A percentile compares a stretch with the other conserved stretches of the same genome.
Evolutionary conservation across 2,888 invertebrate genomes (phyloP).

Genomic region (Epinotia demarniana): DNA sequence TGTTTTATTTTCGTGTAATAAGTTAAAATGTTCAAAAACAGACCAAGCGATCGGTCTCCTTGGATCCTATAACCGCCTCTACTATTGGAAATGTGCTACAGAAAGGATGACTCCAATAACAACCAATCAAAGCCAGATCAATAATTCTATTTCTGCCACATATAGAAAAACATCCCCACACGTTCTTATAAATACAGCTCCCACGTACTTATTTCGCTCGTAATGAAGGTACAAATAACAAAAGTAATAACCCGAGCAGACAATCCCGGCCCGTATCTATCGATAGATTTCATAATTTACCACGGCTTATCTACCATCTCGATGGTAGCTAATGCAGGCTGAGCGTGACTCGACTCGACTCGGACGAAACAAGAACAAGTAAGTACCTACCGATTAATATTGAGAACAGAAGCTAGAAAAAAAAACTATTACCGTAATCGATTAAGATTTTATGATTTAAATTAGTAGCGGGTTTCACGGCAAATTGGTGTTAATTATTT

Average conservation of each 20-base stretch:
- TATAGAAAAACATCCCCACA: background rate
- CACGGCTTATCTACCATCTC: slow-evolving; percentile 42
- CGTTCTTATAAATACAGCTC: slow-evolving; percentile 4
- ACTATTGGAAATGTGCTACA: background rate
- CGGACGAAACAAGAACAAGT: slow-evolving; percentile 26
- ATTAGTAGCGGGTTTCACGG: slow-evolving; percentile 30
- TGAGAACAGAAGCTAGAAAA: slow-evolving; percentile 44
- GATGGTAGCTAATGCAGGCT: slow-evolving; percentile 43
- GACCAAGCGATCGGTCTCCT: background rate
- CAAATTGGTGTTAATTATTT: slow-evolving; percentile 41
- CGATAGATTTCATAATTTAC: slow-evolving; percentile 45
- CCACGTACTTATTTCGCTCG: slow-evolving; percentile 1
- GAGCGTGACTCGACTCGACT: slow-evolving; percentile 41
- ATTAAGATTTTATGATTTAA: slow-evolving; percentile 43
- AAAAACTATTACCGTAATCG: slow-evolving; percentile 43
- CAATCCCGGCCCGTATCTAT: slow-evolving; percentile 38
- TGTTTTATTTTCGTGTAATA: no score
- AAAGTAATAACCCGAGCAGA: slow-evolving; percentile 41
- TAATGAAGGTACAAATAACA: slow-evolving; percentile 43
- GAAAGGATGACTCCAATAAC: background rate
- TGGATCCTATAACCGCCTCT: background rate
- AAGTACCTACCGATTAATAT: slow-evolving; percentile 37
- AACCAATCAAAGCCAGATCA: background rate
- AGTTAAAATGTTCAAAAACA: background rate
- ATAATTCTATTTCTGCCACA: background rate